Evolutionary conservation across 2,888 invertebrate genomes (phyloP).

Genomic region (Troilus luridus): DNA sequence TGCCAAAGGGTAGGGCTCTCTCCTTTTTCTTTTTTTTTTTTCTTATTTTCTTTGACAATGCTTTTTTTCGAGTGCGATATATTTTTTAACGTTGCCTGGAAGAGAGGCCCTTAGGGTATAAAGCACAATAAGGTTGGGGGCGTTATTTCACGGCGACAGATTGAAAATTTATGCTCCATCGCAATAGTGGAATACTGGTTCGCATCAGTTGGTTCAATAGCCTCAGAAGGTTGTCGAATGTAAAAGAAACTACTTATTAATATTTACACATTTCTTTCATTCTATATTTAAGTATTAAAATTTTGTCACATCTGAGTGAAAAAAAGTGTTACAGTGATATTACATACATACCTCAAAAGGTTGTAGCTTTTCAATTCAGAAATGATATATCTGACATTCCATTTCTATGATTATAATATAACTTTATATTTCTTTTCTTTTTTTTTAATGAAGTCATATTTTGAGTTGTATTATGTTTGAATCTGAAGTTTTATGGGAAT

Average conservation of each 20-base stretch:
- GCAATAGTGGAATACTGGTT: not conserved
- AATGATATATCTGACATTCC: too few species aligned
- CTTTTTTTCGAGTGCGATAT: conserved; percentile 34
- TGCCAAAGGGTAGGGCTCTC: conserved; percentile 32
- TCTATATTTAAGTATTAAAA: too few species aligned
- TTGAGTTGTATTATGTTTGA: too few species aligned
- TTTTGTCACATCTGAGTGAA: too few species aligned
- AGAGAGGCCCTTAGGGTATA: conserved; percentile 29
- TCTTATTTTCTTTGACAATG: not conserved
- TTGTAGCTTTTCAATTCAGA: too few species aligned
- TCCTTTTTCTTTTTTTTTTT: conserved; percentile 1
- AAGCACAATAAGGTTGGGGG: not conserved
- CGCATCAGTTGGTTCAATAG: not conserved
- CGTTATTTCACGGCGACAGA: conserved; percentile 1
- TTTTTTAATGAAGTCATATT: too few species aligned
- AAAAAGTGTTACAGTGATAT: too few species aligned
- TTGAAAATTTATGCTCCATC: conserved; percentile 44
- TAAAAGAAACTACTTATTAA: not conserved
- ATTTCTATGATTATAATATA: too few species aligned
- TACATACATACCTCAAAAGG: too few species aligned
- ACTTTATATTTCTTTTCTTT: too few species aligned
- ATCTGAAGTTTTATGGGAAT: too few species aligned
- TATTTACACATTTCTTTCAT: not conserved
- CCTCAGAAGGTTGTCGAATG: not conserved
- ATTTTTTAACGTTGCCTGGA: conserved; percentile 37